Evolutionary conservation across 1,140 invertebrate species (phyloP), one percentile per base, ranked within the genome.

Genomic region (Acyrthosiphon pisum): DNA sequence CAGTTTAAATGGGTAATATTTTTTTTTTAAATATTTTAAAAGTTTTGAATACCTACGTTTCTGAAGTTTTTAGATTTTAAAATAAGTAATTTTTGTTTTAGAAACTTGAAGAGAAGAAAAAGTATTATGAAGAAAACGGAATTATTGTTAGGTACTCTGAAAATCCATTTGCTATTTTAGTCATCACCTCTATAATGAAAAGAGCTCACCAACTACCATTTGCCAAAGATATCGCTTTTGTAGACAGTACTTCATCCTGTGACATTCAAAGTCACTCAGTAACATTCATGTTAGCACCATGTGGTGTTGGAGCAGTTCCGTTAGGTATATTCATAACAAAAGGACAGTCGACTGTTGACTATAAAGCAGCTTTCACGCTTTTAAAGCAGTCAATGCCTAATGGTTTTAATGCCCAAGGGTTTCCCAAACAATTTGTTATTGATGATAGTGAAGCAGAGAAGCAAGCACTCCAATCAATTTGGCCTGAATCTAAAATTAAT

Each of bases 281-380:
- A 81, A 81, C 76, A 14, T 81, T 81, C 18, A 81, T 81, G n/a
- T 76, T 76, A 76, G n/a, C 68, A 76, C 68, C 68, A 76, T 76
- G n/a, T 76, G n/a, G n/a, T 35, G 76, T 81, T 81, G n/a, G n/a
- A 81, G 50, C 50, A 20, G 76, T 81, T 81, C 76, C 76, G 0
- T 81, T 81, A 81, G n/a, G 76, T 81, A 81, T 81, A 81, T 81
- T 81, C 14, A 81, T 81, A 81, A 81, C 76, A 81, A 81, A 50
- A 81, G 76, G n/a, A 6, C n/a, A 35, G 18, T 35, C 68, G 1
- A 35, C 18, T 81, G 4, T 81, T 81, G 68, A 35, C 9, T 81
- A 81, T 81, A 81, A 81, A 81, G 18, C 68, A 81, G n/a, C 68
- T 35, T 81, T 81, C 6, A 35, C 30, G 4, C 68, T 81, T 81